Conservation (phyloP, 2,113 vertebrate species). For the Cyanocitta stelleri region DNA sequence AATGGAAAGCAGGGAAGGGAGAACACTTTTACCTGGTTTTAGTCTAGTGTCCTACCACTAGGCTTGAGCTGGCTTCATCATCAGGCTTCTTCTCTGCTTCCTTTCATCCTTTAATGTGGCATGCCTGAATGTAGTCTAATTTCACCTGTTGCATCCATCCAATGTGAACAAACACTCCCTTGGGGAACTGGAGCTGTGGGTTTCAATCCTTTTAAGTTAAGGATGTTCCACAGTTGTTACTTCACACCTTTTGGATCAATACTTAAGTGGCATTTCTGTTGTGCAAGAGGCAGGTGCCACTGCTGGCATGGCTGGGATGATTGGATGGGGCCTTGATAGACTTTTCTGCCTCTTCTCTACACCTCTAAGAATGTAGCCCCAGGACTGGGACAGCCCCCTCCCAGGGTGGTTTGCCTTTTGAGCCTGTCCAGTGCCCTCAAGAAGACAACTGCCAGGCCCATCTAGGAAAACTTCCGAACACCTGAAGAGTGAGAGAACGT, state of each 20-base stretch:
- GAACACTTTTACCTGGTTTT: background rate
- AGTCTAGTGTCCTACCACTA: background rate
- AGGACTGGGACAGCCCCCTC: background rate
- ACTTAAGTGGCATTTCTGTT: background rate
- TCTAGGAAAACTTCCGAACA: background rate
- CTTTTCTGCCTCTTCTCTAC: background rate
- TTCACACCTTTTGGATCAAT: background rate
- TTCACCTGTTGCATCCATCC: background rate
- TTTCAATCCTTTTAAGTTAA: background rate
- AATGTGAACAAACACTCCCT: background rate
- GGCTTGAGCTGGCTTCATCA: background rate
- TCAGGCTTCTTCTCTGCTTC: background rate
- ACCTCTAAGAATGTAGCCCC: background rate
- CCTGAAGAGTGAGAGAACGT: fast-evolving
- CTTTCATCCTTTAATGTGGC: background rate
- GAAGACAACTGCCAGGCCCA: background rate
- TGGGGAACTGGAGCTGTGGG: background rate
- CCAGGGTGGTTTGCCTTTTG: background rate
- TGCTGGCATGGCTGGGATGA: background rate
- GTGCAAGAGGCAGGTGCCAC: background rate
- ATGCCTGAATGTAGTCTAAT: background rate
- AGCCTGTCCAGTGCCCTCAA: background rate
- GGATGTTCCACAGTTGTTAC: background rate
- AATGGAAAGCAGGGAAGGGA: background rate
- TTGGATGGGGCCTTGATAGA: background rate